Evolutionary conservation across 2,113 vertebrate species (phyloP), one percentile per base, ranked within the genome.

Genomic region (Hypanus sabinus): DNA sequence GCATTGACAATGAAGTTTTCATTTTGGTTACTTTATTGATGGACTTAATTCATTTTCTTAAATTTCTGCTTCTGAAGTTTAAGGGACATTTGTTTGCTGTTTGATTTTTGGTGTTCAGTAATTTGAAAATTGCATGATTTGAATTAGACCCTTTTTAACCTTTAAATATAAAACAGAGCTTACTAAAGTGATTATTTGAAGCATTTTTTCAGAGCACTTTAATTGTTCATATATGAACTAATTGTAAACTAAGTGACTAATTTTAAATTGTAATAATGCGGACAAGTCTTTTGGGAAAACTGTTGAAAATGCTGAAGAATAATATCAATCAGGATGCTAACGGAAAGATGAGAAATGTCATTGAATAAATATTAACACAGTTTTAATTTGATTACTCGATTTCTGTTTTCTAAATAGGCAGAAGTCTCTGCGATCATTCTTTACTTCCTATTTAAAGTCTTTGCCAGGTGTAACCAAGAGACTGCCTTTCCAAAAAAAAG

Each of bases 391-490:
- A 22, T 73, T 46, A 93, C 24, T 93, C 38, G 27, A 62, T 0
- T 7, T 0, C 77, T 55, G 9, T 57, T 65, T 79, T 24, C 70
- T 71, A 36, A 0, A 57, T 93, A 99, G 99, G 1, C 95, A 96
- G 95, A 99, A 98, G 96, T 96, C 96, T 65, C 95, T 98, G 0
- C 97, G 99, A 0, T 98, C 98, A 75, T 98, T 98, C 96, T 98
- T 99, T 95, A 97, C 98, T 91, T 98, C 98, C 0, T 97, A 97
- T 83, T 95, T 99, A 85, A 98, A 98, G 95, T 97, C 97, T 0
- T 94, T 99, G 94, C 97, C 98, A 0, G 97, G 96, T 2, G 98
- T 99, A 0, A 97, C 96, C 93, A 97, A 96, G 94, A 98, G 96
- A 80, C 94, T 94, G 0, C 93, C 95, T 55, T 75, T 95, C 8